These are phyloP conservation scores for Monopis laevigella DNA, from an alignment of 2,888 invertebrate genomes.

Conservation along the genomic window DNA sequence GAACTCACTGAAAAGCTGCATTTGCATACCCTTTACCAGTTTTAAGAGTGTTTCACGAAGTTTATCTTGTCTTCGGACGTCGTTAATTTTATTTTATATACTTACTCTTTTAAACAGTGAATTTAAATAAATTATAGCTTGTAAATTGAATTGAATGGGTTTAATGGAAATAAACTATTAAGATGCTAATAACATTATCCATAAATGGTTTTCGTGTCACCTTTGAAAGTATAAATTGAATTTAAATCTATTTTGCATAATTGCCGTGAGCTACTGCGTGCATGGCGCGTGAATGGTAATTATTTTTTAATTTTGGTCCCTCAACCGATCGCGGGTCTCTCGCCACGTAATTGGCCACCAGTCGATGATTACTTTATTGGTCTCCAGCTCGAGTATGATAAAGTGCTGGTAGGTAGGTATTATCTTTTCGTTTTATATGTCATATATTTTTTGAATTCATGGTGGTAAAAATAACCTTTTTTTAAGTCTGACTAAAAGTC, in stretches of 20 bases:
- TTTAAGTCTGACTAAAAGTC: too few species aligned
- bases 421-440: too few species aligned
- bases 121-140: constrained; percentile 9
- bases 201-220: constrained; percentile 6
- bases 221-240: constrained; percentile 48
- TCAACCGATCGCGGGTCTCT: constrained; percentile 43
- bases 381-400: constrained; percentile 22
- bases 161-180: constrained; percentile 10
- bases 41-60: constrained; percentile 7
- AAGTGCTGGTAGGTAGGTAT: too few species aligned
- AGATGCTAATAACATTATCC: constrained; percentile 9
- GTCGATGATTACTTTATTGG: constrained; percentile 61
- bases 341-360: constrained; percentile 47
- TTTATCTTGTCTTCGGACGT: constrained; percentile 9
- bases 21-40: constrained; percentile 36
- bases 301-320: constrained; percentile 58
- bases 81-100: constrained; percentile 8
- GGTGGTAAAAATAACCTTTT: too few species aligned
- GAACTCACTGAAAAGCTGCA: constrained; percentile 34
- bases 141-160: constrained; percentile 10
- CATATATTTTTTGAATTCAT: too few species aligned
- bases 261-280: constrained; percentile 29
- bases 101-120: neutral
- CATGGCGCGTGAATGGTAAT: constrained; percentile 28
- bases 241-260: constrained; percentile 56